Conservation (phyloP, 2,113 vertebrate species). For the Acrocephalus arundinaceus region DNA sequence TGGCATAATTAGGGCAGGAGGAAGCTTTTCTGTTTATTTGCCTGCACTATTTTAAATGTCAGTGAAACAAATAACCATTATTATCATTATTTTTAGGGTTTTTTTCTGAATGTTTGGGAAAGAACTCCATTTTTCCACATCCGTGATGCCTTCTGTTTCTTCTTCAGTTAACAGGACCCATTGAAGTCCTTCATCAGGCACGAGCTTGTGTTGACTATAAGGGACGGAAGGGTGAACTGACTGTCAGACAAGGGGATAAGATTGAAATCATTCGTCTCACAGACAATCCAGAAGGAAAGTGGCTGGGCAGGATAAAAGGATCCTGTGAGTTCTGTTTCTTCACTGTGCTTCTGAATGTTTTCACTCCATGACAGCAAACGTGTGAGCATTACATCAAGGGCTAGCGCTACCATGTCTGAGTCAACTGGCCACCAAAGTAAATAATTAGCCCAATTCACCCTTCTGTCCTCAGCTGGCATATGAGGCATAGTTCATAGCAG, state of each 20-base stretch:
- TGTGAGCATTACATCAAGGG: not conserved
- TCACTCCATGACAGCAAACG: not conserved
- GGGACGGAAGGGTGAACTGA: constrained; percentile 86
- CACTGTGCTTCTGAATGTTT: not conserved
- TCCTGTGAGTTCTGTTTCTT: constrained; percentile 77
- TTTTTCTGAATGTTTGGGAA: not conserved
- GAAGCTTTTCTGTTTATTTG: not conserved
- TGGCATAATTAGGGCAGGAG: not conserved
- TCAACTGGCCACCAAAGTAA: not conserved
- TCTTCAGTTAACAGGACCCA: constrained; percentile 77
- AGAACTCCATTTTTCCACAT: not conserved
- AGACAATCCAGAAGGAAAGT: constrained; percentile 92
- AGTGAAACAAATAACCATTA: not conserved
- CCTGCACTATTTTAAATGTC: not conserved
- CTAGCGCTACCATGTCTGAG: not conserved
- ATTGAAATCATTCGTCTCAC: constrained; percentile 89
- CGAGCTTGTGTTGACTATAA: constrained; percentile 79
- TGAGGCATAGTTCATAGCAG: not conserved
- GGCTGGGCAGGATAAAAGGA: constrained; percentile 86
- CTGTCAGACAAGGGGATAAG: constrained; percentile 83
- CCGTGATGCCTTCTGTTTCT: not conserved
- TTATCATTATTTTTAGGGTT: not conserved
- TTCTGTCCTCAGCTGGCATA: not conserved
- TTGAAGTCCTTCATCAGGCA: constrained; percentile 85
- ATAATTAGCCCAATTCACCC: not conserved